These are phyloP conservation scores for Nesidiocoris tenuis DNA, from an alignment of 2,888 invertebrate genomes.

Conservation along the genomic window DNA sequence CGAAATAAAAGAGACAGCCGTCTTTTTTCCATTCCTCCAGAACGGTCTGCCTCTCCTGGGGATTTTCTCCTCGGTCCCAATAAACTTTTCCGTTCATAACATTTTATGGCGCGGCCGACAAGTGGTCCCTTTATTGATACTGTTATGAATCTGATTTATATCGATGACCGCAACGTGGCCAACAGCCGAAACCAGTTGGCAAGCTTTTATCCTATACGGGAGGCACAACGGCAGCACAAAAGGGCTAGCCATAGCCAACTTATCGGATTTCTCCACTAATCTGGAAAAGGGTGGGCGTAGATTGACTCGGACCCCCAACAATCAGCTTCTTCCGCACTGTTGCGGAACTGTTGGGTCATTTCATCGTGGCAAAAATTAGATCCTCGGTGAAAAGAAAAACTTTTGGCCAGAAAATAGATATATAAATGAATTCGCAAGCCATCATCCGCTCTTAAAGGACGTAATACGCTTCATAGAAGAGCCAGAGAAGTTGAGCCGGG, in stretches of 20 bases:
- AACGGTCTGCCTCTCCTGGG: neutral
- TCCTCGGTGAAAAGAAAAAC: too few species aligned
- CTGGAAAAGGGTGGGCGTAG: neutral
- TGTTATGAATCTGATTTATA: constrained; percentile 43
- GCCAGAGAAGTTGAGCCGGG: too few species aligned
- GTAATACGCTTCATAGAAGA: too few species aligned
- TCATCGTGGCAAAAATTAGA: too few species aligned
- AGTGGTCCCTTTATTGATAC: constrained; percentile 41
- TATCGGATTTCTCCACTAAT: neutral
- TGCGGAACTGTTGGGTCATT: too few species aligned
- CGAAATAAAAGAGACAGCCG: constrained; percentile 25
- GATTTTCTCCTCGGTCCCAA: constrained; percentile 8
- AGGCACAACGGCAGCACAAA: constrained; percentile 5
- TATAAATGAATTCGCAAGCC: too few species aligned
- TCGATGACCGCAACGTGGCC: constrained; percentile 22
- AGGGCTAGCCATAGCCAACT: neutral
- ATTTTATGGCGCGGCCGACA: constrained; percentile 39
- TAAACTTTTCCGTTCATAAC: constrained; percentile 40
- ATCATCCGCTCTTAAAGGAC: too few species aligned
- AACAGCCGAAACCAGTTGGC: neutral
- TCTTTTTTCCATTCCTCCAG: neutral
- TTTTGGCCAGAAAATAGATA: too few species aligned
- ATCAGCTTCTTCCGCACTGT: too few species aligned
- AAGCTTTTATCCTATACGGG: constrained; percentile 12
- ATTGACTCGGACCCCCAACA: too few species aligned